phyloP scores from a whole-genome alignment of 2,888 invertebrate genomes.

The Flexamia atlantica region DNA sequence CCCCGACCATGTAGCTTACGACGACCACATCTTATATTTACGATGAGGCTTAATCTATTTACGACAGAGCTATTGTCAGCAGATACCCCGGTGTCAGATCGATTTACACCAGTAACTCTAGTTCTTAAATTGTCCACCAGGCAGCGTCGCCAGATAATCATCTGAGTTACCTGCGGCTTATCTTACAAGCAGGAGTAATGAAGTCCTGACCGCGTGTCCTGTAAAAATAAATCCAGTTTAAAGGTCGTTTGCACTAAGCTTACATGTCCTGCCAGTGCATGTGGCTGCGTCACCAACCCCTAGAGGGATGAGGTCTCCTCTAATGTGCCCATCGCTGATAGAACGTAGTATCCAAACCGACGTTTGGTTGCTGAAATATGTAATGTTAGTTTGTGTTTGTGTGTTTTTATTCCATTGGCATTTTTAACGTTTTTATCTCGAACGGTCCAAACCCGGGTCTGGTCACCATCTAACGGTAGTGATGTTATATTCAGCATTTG shows the following conservation, averaged over 20 bases:
- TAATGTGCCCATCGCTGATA: no score
- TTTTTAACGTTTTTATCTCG: no score
- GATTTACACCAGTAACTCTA: constrained; percentile 49
- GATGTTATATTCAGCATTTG: no score
- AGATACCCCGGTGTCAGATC: constrained; percentile 46
- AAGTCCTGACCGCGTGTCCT: constrained; percentile 37
- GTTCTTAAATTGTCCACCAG: constrained; percentile 49
- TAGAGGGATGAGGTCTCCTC: not conserved
- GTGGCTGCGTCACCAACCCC: not conserved
- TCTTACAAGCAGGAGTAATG: constrained; percentile 52
- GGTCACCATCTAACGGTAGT: no score
- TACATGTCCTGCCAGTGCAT: not conserved
- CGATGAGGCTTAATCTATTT: constrained; percentile 31
- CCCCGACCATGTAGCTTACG: not conserved
- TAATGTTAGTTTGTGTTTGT: no score
- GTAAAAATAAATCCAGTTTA: constrained; percentile 53
- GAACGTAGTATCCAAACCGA: no score
- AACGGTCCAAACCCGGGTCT: no score
- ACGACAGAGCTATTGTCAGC: constrained; percentile 41
- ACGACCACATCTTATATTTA: constrained; percentile 38
- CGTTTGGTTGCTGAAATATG: no score
- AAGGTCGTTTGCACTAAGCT: constrained; percentile 35
- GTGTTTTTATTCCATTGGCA: no score
- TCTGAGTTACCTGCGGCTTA: constrained; percentile 56
- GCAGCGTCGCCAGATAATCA: constrained; percentile 44